Conservation (phyloP, 1,140 invertebrate genomes). For the Magallana gigas region DNA sequence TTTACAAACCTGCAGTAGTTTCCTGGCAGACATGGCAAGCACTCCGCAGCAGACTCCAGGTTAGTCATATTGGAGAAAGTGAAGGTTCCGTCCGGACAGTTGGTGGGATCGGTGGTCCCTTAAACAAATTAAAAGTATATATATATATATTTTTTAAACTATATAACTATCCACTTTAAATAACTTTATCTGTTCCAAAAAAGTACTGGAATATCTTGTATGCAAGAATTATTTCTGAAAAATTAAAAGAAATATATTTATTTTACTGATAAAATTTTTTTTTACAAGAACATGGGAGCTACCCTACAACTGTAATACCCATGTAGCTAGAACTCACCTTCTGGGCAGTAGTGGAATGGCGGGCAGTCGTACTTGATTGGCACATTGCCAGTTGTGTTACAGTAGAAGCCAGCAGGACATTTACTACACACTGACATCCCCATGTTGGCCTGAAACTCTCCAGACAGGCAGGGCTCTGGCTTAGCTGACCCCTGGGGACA, state of each 20-base stretch:
- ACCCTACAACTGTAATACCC: no score
- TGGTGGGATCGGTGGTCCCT: conserved; percentile 68
- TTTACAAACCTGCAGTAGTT: conserved; percentile 70
- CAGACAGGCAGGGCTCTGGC: conserved; percentile 75
- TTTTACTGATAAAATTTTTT: no score
- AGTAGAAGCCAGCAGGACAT: conserved; percentile 75
- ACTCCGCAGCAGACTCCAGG: conserved; percentile 67
- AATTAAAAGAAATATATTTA: no score
- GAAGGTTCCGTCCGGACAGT: conserved; percentile 75
- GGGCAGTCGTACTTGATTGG: conserved; percentile 67
- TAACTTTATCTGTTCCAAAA: no score
- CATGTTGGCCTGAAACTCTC: conserved; percentile 73
- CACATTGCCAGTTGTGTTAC: conserved; percentile 65
- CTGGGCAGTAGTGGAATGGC: conserved; percentile 69
- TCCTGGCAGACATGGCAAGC: conserved; percentile 74
- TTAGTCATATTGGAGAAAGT: conserved; percentile 73
- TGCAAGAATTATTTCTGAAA: no score
- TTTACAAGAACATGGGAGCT: no score
- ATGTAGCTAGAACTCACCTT: conserved; percentile 45
- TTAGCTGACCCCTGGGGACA: conserved; percentile 72
- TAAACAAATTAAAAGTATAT: conserved; percentile 24
- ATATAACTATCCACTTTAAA: no score
- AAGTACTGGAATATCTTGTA: no score
- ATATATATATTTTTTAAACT: no score
- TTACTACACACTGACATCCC: conserved; percentile 68